Percentiles rank a stretch among this genome's conserved stretches.
These are phyloP conservation scores for Drosophila tropicalis DNA, from an alignment of 1,140 invertebrate species.

Conservation along the genomic window DNA sequence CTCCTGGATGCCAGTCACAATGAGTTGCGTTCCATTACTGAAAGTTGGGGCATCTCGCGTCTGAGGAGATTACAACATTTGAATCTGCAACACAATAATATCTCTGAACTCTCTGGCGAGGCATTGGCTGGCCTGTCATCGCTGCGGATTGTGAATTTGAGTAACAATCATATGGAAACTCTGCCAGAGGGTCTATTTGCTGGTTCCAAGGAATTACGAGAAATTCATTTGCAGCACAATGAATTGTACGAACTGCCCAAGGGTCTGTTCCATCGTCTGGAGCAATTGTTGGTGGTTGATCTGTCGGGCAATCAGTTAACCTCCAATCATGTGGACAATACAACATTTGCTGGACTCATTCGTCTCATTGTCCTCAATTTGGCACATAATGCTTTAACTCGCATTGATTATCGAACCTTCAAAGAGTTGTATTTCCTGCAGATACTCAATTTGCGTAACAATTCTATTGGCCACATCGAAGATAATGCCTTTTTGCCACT, in stretches of 20 bases:
- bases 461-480: constrained; percentile 93
- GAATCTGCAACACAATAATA: constrained; percentile 91
- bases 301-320: constrained; percentile 93
- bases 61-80: constrained; percentile 90
- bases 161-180: constrained; percentile 90
- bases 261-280: constrained; percentile 92
- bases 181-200: constrained; percentile 91
- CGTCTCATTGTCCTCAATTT: constrained; percentile 93
- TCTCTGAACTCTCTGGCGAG: constrained; percentile 91
- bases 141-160: constrained; percentile 91
- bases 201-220: constrained; percentile 89
- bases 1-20: constrained; percentile 92
- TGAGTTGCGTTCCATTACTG: constrained; percentile 88
- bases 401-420: constrained; percentile 92
- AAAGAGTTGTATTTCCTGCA: constrained; percentile 94
- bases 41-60: constrained; percentile 89
- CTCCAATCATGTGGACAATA: constrained; percentile 91
- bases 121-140: constrained; percentile 90
- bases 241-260: constrained; percentile 90
- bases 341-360: constrained; percentile 92
- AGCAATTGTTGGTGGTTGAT: constrained; percentile 93
- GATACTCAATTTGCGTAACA: constrained; percentile 93
- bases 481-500: constrained; percentile 93
- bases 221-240: constrained; percentile 92
- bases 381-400: constrained; percentile 91